Evolutionary conservation across 2,797 vertebrate genomes (phyloP), one percentile per base, ranked within the genome.

Genomic region (Gila robusta): DNA sequence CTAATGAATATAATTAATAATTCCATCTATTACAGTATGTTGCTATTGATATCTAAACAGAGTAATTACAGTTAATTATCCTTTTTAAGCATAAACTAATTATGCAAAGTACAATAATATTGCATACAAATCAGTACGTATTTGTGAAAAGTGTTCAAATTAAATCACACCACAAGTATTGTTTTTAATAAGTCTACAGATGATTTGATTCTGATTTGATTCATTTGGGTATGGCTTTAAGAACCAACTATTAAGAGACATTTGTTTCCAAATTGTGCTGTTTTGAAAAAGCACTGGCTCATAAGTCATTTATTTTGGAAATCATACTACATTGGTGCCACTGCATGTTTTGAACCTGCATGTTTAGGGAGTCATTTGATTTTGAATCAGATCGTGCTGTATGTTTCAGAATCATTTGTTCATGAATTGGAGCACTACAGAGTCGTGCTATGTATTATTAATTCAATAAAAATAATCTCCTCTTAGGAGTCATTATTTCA

Each of bases 1-100:
- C 12, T 32, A 78, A 54, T 64, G 26, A 77, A 44, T 10, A 4
- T 2, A 64, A 80, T 72, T 32, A 85, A 71, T 62, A 35, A 79
- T 70, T 79, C 26, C 12, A n/a, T 79, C 21, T 79, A 62, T 78
- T 78, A 17, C 23, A 59, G 64, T 78, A 39, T 37, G 28, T 41
- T 71, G 44, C 32, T 41, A 74, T n/a, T 69, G 67, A 79, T 47
- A 85, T 79, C 26, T 69, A 79, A 71, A 72, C 26, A 49, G n/a
- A 70, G 52, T 35, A 70, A 26, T n/a, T 79, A 47, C 16, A 41
- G 83, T 47, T 79, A 85, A 80, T 85, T 72, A 71, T 69, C 8
- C 54, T 47, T 62, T 44, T 85, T 85, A 85, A 79, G 71, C 76
- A 79, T 56, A 80, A 85, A 59, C 52, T 64, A 72, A 85, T 72